Conservation (phyloP, 2,888 invertebrate species). For the Achlya flavicornis region DNA sequence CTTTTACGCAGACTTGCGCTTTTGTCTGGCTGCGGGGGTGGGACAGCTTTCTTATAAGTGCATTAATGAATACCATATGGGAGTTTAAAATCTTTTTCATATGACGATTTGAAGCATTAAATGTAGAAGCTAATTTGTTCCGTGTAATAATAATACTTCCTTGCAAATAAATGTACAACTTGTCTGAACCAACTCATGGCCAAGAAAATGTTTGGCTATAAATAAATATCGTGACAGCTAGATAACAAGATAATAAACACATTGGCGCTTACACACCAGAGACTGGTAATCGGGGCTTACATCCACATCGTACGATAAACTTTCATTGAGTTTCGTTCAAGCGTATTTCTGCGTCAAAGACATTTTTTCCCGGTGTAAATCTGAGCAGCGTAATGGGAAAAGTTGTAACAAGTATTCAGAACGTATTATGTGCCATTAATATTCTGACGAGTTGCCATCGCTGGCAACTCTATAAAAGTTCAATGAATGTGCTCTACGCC, state of each 20-base stretch:
- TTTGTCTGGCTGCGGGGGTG: slow-evolving; percentile 57
- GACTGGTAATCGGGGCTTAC: slow-evolving; percentile 32
- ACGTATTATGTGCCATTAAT: slow-evolving; percentile 80
- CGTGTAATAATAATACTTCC: not conserved
- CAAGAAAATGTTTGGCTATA: slow-evolving; percentile 1
- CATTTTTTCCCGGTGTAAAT: slow-evolving; percentile 73
- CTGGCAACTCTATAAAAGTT: slow-evolving; percentile 71
- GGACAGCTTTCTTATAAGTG: slow-evolving; percentile 50
- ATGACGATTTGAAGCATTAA: not conserved
- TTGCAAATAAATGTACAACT: not conserved
- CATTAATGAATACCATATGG: slow-evolving; percentile 47
- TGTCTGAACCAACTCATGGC: not conserved
- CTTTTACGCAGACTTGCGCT: slow-evolving; percentile 67
- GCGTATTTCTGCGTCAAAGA: slow-evolving; percentile 60
- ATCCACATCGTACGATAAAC: slow-evolving; percentile 55
- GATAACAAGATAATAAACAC: slow-evolving; percentile 21
- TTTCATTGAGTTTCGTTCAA: slow-evolving; percentile 63
- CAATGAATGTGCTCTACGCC: slow-evolving; percentile 59
- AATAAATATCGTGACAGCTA: slow-evolving; percentile 5
- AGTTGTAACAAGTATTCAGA: slow-evolving; percentile 82
- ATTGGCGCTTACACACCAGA: slow-evolving; percentile 30
- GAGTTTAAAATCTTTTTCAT: not conserved
- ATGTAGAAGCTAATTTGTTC: not conserved
- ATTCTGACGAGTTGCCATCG: slow-evolving; percentile 73
- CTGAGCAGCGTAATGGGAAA: slow-evolving; percentile 78